Evolutionary conservation across 2,113 vertebrate species (phyloP).

Genomic region (Phaetusa simplex): DNA sequence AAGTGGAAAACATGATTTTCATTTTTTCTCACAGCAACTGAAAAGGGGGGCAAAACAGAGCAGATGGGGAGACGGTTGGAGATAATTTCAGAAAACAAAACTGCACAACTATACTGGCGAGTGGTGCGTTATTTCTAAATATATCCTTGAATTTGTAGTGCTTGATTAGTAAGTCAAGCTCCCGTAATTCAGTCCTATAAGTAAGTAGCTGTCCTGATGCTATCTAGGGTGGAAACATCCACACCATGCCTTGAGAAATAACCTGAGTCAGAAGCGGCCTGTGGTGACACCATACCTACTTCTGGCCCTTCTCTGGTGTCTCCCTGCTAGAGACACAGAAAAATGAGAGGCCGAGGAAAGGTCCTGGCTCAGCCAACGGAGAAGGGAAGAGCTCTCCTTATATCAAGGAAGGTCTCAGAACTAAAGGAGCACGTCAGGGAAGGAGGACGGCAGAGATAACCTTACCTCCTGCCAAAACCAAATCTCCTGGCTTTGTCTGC

Average conservation of each 20-base stretch:
- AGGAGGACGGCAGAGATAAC: neutral
- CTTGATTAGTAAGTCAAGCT: neutral
- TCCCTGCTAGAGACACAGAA: neutral
- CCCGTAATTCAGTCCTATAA: neutral
- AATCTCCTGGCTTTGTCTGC: neutral
- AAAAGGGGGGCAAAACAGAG: neutral
- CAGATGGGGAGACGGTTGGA: neutral
- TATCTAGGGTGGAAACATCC: neutral
- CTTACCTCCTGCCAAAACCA: neutral
- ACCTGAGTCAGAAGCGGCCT: neutral
- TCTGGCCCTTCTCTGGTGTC: neutral
- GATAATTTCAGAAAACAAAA: neutral
- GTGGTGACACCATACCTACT: accelerated
- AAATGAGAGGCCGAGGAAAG: neutral
- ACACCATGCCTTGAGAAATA: neutral
- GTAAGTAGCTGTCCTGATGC: neutral
- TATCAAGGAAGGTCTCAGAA: neutral
- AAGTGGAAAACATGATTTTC: neutral
- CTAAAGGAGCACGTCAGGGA: neutral
- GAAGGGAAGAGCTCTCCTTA: neutral
- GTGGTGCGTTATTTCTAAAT: neutral
- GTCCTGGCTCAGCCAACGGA: neutral
- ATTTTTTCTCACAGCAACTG: neutral
- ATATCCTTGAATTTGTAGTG: neutral
- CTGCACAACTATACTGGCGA: neutral